Base-by-base conservation (phyloP, 2,797 vertebrate genomes). In the Mionectes olivaceus region DNA sequence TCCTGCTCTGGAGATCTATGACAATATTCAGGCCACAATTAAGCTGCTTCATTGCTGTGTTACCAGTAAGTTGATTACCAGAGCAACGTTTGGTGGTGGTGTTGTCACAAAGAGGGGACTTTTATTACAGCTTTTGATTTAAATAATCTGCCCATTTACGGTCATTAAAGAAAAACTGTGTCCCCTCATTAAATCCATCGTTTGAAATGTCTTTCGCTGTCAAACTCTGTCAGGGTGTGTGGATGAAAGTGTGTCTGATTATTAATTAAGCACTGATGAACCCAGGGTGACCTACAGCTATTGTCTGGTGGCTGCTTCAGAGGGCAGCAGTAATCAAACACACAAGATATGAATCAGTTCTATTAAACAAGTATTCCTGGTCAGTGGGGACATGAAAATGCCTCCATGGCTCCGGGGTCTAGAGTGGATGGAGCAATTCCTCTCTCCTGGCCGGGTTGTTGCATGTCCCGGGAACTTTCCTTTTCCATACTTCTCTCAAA, bases 201-300 rank as follows among this genome's bases (percentile, higher is more conserved):
- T 49, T 83, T 60, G 47, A 59, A 87, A 73, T 55, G 70, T n/a
- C 49, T 89, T 89, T 87, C 2, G 2, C 83, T 87, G 83, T 81
- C 80, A 55, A 78, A 70, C 24, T 67, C 55, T 35, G 49, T 59
- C 80, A 67, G 4, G 12, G 19, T 5, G 21, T 8, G 35, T 59
- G 33, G 80, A 84, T 87, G 57, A 90, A 89, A 95, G 43, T 37
- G n/a, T 60, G 78, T 64, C 44, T 81, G 83, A 81, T 81, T 85
- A 90, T 95, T 85, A 95, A 94, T 94, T 94, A 94, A 93, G 19
- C 59, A 55, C 37, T 81, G 59, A 69, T 73, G 81, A 94, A 93
- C 68, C 46, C 11, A 12, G 37, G 27, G 73, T 93, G 74, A 85
- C 61, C 10, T 30, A 30, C 55, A 65, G 68, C 80, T 95, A 73